Evolutionary conservation across 2,113 vertebrate species (phyloP), one percentile per base, ranked within the genome.

Genomic region (Paratilapia polleni): DNA sequence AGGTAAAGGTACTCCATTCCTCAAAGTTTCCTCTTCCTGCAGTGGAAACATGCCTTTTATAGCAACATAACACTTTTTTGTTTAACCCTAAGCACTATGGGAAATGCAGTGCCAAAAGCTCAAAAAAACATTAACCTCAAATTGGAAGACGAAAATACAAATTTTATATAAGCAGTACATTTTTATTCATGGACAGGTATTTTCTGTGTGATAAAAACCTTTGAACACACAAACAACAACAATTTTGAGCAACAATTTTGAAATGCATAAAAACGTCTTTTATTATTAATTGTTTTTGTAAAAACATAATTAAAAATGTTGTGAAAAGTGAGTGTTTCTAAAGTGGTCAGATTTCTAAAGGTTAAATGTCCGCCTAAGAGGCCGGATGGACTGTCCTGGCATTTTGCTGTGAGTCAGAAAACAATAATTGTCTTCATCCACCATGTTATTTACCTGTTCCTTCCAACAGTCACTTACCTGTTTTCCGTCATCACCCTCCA

Each of bases 341-440:
- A n/a, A 14, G 26, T 54, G n/a, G n/a, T 12, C 8, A 12, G 9
- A 49, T 70, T 70, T 66, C 7, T 52, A 10, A 19, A 28, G 20
- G 31, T 70, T 61, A 47, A 64, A 85, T 26, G 26, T 80, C 49
- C 49, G 60, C 63, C 61, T 58, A 24, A 57, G 60, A 74, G 17
- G 63, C 38, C 9, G 24, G 77, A 47, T 89, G 59, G 36, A 58
- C 59, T 78, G 31, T 60, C 57, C 79, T 28, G 17, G 13, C 26
- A 52, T 73, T 68, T 81, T 43, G 28, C 43, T 75, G 62, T 74
- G 54, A 70, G 28, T 78, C 47, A 47, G 34, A 73, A 77, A 79
- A 78, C 22, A 58, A 20, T 54, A n/a, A 61, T 62, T 20, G 60
- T 58, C 22, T 5, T 66, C 70, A 59, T 34, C 3, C 17, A 85